Conservation (phyloP, 2,113 vertebrate species). For the Tyto alba region DNA sequence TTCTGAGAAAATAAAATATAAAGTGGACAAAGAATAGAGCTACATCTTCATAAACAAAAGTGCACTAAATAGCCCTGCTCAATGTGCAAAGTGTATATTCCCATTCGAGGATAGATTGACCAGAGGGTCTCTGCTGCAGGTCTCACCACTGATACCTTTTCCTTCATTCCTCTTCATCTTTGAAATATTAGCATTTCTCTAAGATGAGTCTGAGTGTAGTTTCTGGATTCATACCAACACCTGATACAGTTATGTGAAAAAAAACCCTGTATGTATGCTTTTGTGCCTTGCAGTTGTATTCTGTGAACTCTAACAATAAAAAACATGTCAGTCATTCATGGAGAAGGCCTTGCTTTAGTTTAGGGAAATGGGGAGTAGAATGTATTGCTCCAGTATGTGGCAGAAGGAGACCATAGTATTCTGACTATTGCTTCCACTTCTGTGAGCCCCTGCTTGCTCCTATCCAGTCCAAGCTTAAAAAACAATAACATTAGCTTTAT, state of each 20-base stretch:
- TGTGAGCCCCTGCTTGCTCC: background rate
- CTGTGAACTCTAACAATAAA: background rate
- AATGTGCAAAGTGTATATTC: background rate
- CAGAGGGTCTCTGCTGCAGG: background rate
- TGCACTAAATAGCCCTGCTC: background rate
- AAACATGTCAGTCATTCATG: background rate
- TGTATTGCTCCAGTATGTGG: background rate
- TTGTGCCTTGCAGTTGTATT: background rate
- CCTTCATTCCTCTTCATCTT: background rate
- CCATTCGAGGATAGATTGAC: background rate
- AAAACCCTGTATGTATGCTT: background rate
- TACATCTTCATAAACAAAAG: background rate
- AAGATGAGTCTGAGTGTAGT: background rate
- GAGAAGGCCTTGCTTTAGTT: background rate
- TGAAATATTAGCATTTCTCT: background rate
- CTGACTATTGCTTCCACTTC: background rate
- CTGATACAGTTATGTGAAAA: background rate
- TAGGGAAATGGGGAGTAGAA: background rate
- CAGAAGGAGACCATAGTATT: background rate
- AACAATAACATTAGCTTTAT: background rate
- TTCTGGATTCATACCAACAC: background rate
- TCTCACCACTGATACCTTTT: background rate
- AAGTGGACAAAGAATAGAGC: background rate
- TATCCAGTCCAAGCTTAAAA: background rate
- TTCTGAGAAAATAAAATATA: background rate